Evolutionary conservation across 2,797 vertebrate species (phyloP), one percentile per base, ranked within the genome.

Genomic region (Acrossocheilus wenchowensis): DNA sequence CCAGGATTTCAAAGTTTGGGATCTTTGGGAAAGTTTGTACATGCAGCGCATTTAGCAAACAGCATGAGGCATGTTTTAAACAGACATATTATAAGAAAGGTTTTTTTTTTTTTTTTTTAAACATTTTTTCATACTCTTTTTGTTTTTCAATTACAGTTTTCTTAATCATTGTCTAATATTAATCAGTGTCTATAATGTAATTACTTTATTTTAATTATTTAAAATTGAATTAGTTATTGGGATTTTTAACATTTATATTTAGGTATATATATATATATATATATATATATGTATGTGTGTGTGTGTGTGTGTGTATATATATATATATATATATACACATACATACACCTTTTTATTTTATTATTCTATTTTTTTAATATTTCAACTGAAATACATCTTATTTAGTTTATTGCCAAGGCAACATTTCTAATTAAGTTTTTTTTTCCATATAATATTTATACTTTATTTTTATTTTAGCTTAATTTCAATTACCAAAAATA

Each of bases 1-100:
- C 62, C 36, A 45, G 39, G 21, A 68, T 78, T 78, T 69, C 14
- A 14, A 85, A 85, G 74, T 84, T 85, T 85, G 17, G 64, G 36
- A 34, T 69, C 34, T 85, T 54, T 54, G 17, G 5, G 50, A 71
- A 85, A 85, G 83, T 79, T 85, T 79, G 64, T 43, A 71, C 34
- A 30, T 34, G 60, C 64, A 17, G 78, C 41, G 77, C 77, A 60
- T 60, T 54, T 54, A 77, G 30, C 30, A 54, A 77, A 60, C 12
- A 14, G 50, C 10, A 78, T 21, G 34, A 57, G 30, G 75, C 11
- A 39, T 60, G 21, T n/a, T 41, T 23, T 57, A 41, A 60, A 36
- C 17, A 36, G 7, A 68, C 3, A 17, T 8, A 15, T 17, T 36
- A 68, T 57, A 34, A 52, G 36, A 78, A 78, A 39, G 30, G 12